These are phyloP conservation scores for Podarcis lilfordi DNA, from an alignment of 2,797 vertebrate genomes.

Conservation along the genomic window DNA sequence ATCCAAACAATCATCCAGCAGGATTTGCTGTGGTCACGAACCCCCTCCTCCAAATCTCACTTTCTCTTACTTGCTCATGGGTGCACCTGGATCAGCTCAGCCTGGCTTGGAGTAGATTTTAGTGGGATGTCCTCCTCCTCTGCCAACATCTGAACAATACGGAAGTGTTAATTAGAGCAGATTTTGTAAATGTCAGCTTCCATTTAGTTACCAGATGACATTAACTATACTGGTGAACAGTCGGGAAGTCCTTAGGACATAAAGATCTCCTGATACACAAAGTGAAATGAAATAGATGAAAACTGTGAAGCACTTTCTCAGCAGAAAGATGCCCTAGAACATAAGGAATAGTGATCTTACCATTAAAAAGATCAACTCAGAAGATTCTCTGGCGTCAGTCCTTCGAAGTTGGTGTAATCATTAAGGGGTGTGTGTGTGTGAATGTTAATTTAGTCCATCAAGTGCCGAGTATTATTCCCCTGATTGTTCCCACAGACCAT, in stretches of 20 bases:
- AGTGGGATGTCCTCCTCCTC: neutral
- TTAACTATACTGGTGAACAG: conserved; percentile 1
- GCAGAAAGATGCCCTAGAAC: neutral
- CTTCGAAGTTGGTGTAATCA: neutral
- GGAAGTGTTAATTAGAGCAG: conserved; percentile 22
- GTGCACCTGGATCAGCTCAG: neutral
- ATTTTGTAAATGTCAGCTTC: conserved; percentile 14
- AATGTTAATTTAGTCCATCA: neutral
- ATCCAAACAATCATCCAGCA: neutral
- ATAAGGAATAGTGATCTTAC: neutral
- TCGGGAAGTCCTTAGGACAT: conserved; percentile 2
- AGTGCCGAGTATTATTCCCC: conserved; percentile 7
- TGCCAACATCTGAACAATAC: neutral
- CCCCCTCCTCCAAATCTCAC: neutral
- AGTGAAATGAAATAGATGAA: neutral
- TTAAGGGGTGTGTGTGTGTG: neutral
- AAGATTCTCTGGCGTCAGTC: neutral
- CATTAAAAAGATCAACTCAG: neutral
- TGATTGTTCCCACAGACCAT: conserved; percentile 40
- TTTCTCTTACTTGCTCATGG: neutral
- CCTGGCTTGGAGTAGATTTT: neutral
- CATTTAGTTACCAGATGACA: conserved; percentile 3
- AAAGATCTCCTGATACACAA: neutral
- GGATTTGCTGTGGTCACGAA: neutral
- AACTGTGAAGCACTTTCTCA: neutral